Percentiles rank a stretch among this genome's conserved stretches.
phyloP scores from a whole-genome alignment of 2,888 invertebrate genomes.

The Agrochola lota region DNA sequence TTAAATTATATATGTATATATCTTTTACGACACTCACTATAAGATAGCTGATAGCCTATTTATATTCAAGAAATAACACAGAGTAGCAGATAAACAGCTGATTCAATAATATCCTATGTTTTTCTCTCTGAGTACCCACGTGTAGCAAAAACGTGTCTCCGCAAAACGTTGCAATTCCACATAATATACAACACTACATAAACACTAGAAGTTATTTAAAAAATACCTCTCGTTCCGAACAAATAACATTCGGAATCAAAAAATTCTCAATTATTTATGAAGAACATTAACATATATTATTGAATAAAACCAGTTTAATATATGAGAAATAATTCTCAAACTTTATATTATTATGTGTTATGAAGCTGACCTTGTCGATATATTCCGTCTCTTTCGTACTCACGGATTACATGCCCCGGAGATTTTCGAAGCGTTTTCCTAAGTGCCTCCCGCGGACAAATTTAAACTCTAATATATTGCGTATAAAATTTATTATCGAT shows the following conservation, averaged over 20 bases:
- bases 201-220: slow-evolving; percentile 12
- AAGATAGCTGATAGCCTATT: slow-evolving; percentile 5
- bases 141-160: slow-evolving; percentile 47
- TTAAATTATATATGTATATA: slow-evolving; percentile 2
- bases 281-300: slow-evolving; percentile 38
- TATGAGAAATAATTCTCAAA: slow-evolving; percentile 65
- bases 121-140: slow-evolving; percentile 47
- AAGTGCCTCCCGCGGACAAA: slow-evolving; percentile 66
- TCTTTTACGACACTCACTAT: background rate
- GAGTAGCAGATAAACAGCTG: slow-evolving; percentile 45
- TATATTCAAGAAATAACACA: slow-evolving; percentile 17
- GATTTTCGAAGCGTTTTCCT: slow-evolving; percentile 87
- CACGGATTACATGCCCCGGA: slow-evolving; percentile 69
- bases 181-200: background rate
- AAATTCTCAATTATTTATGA: slow-evolving; percentile 51
- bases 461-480: slow-evolving; percentile 68
- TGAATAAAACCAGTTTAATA: slow-evolving; percentile 65
- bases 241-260: slow-evolving; percentile 25
- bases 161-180: slow-evolving; percentile 25
- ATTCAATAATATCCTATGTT: slow-evolving; percentile 38
- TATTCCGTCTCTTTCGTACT: slow-evolving; percentile 78
- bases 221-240: slow-evolving; percentile 8
- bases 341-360: slow-evolving; percentile 74
- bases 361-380: slow-evolving; percentile 83
- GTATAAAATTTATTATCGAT: slow-evolving; percentile 72